Evolutionary conservation across 2,888 invertebrate species (phyloP), one percentile per base, ranked within the genome.

Genomic region (Drosophila monieri): DNA sequence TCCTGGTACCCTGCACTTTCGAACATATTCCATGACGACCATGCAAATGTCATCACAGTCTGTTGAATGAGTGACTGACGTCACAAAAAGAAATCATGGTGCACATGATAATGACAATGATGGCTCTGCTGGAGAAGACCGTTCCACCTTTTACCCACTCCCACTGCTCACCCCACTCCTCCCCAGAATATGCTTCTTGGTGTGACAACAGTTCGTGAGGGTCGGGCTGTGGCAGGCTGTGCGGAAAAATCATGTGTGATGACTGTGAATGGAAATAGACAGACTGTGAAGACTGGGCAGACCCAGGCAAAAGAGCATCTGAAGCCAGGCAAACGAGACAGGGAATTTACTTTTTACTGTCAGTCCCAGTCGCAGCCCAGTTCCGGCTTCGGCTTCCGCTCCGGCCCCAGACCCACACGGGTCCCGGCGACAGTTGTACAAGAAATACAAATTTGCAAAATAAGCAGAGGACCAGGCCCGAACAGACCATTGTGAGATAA

Each of bases 391-490:
- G 18, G 18, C 12, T 12, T 30, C 27, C n/a, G 18, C 12, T 12
- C 32, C 18, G 18, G 18, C 9, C 18, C 15, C 18, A 9, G 3
- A 9, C 23, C 51, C 10, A 53, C 54, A 30, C 56, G 47, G 48
- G 6, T 47, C 25, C 58, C 80, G 62, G 61, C 81, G 84, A 85
- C 85, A 85, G 85, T 85, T 81, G 85, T 81, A 85, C 84, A 85
- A 85, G 85, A 84, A 85, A 85, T 85, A 81, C 80, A 85, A 85
- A 85, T 84, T 84, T 85, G 84, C 85, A 83, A 83, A 79, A 79
- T 84, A 84, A 84, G 84, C 84, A 85, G 41, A 43, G 35, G 67
- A 58, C 44, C 60, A 51, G 58, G 43, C 21, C 21, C 18, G 43
- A 43, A 43, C 21, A 43, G 43, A 43, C 73, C 70, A 66, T 74